These are phyloP conservation scores for Microdon myrmicae DNA, from an alignment of 2,888 invertebrate genomes.

Conservation along the genomic window DNA sequence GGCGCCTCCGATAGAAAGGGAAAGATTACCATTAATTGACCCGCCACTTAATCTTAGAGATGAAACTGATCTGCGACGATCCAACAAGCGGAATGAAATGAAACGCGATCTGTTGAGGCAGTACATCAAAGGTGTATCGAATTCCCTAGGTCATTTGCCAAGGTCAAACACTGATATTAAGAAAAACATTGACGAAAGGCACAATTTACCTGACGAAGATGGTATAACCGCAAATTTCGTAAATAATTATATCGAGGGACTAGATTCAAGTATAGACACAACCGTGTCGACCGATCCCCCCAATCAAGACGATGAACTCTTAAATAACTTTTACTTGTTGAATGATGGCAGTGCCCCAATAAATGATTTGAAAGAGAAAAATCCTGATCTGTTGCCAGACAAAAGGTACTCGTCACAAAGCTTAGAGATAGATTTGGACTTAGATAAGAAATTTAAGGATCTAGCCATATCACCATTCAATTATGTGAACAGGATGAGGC, in stretches of 20 bases:
- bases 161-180: not conserved
- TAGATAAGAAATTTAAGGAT: conserved; percentile 50
- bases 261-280: conserved; percentile 22
- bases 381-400: conserved; percentile 3
- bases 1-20: conserved; percentile 36
- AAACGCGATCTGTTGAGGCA: conserved; percentile 53
- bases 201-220: conserved; percentile 14
- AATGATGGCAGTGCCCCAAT: conserved; percentile 45
- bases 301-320: conserved; percentile 33
- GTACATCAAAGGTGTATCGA: conserved; percentile 53
- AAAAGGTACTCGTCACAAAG: conserved; percentile 36
- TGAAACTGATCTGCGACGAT: not conserved
- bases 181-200: conserved; percentile 3
- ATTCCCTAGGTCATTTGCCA: conserved; percentile 14
- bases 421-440: conserved; percentile 45
- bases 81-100: not conserved
- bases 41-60: not conserved
- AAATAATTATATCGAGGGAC: conserved; percentile 13
- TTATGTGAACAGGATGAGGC: not conserved
- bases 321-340: conserved; percentile 52
- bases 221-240: conserved; percentile 3
- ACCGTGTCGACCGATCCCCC: conserved; percentile 18
- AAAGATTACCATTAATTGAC: conserved; percentile 33
- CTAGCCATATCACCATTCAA: conserved; percentile 18
- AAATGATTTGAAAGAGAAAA: not conserved